A percentile compares a stretch with the other conserved stretches of the same genome.
These are phyloP conservation scores for Oryctolagus cuniculus DNA, from an alignment of 2,113 vertebrate genomes.

Conservation along the genomic window DNA sequence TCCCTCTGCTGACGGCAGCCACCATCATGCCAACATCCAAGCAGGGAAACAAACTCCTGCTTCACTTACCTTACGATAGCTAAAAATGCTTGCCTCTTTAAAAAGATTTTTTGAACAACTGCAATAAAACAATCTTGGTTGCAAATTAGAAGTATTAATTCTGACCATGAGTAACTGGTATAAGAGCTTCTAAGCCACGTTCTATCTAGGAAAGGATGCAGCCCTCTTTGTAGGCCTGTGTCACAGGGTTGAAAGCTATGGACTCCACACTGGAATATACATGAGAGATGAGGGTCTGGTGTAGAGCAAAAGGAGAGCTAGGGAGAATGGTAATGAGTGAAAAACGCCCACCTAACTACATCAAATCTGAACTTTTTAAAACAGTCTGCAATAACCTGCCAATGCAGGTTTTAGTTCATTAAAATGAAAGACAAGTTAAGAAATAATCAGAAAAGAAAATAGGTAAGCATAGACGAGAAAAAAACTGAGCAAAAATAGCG, in stretches of 20 bases:
- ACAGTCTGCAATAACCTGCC: neutral
- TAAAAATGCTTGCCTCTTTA: neutral
- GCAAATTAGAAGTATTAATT: neutral
- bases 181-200: neutral
- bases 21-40: neutral
- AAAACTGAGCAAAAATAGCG: neutral
- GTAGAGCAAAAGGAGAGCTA: neutral
- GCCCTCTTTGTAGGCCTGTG: neutral
- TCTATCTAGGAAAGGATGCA: neutral
- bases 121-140: neutral
- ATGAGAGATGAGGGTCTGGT: neutral
- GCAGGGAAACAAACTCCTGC: neutral
- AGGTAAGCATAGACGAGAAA: neutral
- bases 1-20: neutral
- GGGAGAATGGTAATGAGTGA: neutral
- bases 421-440: neutral
- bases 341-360: neutral
- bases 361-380: neutral
- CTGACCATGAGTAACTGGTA: neutral
- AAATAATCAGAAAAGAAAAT: slow-evolving; percentile 8
- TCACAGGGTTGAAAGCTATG: neutral
- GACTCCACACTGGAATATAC: neutral
- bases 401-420: neutral
- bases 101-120: neutral
- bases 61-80: neutral